Evolutionary conservation across 2,113 vertebrate genomes (phyloP).

Genomic region (Chroicocephalus ridibundus): DNA sequence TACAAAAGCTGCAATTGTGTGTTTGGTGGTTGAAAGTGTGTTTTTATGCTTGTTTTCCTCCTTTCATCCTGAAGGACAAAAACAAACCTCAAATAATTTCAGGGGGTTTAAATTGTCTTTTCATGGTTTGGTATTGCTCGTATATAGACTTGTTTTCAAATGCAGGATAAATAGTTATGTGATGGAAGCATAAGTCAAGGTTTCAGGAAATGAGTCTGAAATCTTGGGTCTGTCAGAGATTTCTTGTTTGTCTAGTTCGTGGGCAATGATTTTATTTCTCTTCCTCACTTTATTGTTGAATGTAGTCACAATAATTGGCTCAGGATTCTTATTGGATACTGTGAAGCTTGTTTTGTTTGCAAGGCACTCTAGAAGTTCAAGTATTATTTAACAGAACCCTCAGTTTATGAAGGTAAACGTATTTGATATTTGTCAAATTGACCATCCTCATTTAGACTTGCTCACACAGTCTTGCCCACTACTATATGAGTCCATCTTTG

Average conservation of each 20-base stretch:
- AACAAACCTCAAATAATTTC: background rate
- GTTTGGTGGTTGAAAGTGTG: background rate
- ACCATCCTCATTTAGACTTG: background rate
- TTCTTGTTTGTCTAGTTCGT: background rate
- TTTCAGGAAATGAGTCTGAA: background rate
- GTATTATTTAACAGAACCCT: background rate
- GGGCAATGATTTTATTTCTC: background rate
- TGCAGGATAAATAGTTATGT: background rate
- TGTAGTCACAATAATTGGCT: background rate
- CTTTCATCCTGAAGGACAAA: background rate
- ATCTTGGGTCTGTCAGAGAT: background rate
- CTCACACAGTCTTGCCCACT: background rate
- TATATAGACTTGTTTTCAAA: background rate
- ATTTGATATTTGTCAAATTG: background rate
- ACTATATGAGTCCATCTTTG: background rate
- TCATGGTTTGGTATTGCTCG: background rate
- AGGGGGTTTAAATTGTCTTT: background rate
- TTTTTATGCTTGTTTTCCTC: background rate
- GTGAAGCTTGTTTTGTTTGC: background rate
- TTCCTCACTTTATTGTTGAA: background rate
- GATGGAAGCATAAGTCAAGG: background rate
- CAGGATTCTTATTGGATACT: background rate
- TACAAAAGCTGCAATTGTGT: background rate
- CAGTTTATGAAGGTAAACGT: background rate
- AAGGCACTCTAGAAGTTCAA: background rate